A percentile compares a stretch with the other conserved stretches of the same genome.
phyloP scores from a whole-genome alignment of 2,888 invertebrate genomes.

The Pyrocoelia pectoralis region DNA sequence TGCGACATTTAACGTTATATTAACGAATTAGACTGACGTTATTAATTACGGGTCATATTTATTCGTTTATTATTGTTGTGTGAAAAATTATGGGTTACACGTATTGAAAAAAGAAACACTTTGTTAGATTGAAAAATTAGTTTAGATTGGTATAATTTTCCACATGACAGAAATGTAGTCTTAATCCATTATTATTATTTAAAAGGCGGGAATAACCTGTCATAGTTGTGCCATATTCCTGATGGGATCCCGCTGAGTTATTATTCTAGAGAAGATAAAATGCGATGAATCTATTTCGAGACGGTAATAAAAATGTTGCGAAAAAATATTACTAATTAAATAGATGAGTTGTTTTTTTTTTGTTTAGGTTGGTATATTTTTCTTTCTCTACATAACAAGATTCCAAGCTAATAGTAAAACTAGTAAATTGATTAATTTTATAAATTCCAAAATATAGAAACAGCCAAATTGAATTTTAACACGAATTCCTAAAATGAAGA shows the following conservation, averaged over 20 bases:
- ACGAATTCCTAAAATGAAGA: constrained; percentile 45
- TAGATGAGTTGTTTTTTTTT: not conserved
- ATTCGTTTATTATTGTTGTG: no score
- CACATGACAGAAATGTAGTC: not conserved
- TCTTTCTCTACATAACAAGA: not conserved
- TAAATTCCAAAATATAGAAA: constrained; percentile 2
- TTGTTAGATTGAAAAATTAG: not conserved
- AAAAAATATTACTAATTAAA: not conserved
- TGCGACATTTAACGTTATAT: no score
- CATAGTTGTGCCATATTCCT: not conserved
- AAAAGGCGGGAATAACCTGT: not conserved
- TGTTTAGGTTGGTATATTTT: not conserved
- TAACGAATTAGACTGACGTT: no score
- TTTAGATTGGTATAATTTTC: not conserved
- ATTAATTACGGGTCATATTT: no score
- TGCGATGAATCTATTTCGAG: constrained; percentile 4
- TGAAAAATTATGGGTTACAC: not conserved
- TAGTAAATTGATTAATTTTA: constrained; percentile 11
- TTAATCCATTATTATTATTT: constrained; percentile 10
- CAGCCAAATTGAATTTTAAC: constrained; percentile 30
- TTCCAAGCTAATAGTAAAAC: constrained; percentile 19
- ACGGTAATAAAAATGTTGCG: not conserved
- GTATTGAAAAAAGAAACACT: not conserved
- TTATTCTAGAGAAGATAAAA: not conserved
- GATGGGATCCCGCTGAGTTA: constrained; percentile 1